phyloP scores from a whole-genome alignment of 2,113 vertebrate genomes.

The Myotis davidii region DNA sequence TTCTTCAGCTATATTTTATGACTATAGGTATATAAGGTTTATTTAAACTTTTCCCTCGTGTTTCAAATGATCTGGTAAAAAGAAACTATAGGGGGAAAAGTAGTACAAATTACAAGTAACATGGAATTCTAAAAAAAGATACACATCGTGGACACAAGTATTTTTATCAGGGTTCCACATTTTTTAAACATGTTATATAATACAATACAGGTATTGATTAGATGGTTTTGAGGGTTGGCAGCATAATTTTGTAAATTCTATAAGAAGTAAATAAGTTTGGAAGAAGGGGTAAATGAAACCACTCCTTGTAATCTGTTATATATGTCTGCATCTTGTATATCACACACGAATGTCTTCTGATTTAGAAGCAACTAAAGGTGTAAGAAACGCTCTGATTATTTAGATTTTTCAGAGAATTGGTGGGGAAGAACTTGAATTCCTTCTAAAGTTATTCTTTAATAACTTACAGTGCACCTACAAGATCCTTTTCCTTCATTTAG shows the following conservation, averaged over 20 bases:
- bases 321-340: not conserved
- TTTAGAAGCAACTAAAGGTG: not conserved
- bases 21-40: slow-evolving; percentile 37
- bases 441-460: slow-evolving; percentile 11
- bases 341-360: not conserved
- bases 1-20: slow-evolving; percentile 68
- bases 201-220: slow-evolving; percentile 22
- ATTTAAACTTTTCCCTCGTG: slow-evolving; percentile 37
- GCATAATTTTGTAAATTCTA: slow-evolving; percentile 8
- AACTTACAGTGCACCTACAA: slow-evolving; percentile 43
- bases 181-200: slow-evolving; percentile 23
- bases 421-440: slow-evolving; percentile 21
- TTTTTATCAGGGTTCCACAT: slow-evolving; percentile 37
- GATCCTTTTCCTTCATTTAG: slow-evolving; percentile 49
- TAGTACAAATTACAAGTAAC: slow-evolving; percentile 21
- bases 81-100: slow-evolving; percentile 11
- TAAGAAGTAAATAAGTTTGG: slow-evolving; percentile 10
- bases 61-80: slow-evolving; percentile 37
- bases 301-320: not conserved
- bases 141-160: not conserved
- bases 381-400: slow-evolving; percentile 43
- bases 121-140: slow-evolving; percentile 1
- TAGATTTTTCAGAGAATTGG: slow-evolving; percentile 12
- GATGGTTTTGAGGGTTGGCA: not conserved
- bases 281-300: not conserved